phyloP scores from a whole-genome alignment of 2,797 vertebrate genomes.

The Micromesistius poutassou region DNA sequence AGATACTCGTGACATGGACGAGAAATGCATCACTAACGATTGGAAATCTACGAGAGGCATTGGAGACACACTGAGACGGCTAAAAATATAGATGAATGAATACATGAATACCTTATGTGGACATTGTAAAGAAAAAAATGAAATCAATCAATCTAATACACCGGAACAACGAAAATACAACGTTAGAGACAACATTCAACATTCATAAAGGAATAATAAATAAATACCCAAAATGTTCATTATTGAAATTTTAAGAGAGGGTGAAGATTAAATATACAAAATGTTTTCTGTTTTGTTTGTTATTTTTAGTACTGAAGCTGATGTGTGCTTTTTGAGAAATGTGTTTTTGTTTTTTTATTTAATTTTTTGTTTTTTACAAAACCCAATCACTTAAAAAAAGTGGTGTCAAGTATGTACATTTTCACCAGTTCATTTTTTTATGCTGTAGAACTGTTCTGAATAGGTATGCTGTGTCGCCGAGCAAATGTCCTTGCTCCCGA shows the following conservation, averaged over 20 bases:
- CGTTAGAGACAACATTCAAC: slow-evolving; percentile 69
- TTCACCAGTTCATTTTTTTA: slow-evolving; percentile 82
- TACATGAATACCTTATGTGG: slow-evolving; percentile 46
- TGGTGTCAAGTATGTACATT: slow-evolving; percentile 80
- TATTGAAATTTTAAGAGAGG: slow-evolving; percentile 76
- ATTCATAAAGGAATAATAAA: slow-evolving; percentile 77
- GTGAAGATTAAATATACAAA: slow-evolving; percentile 77
- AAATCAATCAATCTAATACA: slow-evolving; percentile 72
- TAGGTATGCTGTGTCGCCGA: slow-evolving; percentile 80
- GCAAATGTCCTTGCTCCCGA: slow-evolving; percentile 58
- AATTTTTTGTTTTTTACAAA: slow-evolving; percentile 83
- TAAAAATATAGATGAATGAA: slow-evolving; percentile 43
- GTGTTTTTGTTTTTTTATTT: slow-evolving; percentile 81
- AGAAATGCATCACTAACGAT: slow-evolving; percentile 71
- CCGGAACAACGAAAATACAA: slow-evolving; percentile 73
- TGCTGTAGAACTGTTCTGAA: slow-evolving; percentile 88
- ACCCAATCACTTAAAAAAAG: slow-evolving; percentile 82
- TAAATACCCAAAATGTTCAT: slow-evolving; percentile 79
- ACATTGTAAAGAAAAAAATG: slow-evolving; percentile 74
- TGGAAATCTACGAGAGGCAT: slow-evolving; percentile 69
- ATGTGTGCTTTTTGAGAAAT: slow-evolving; percentile 96
- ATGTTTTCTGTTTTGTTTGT: slow-evolving; percentile 85
- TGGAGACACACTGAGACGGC: slow-evolving; percentile 73
- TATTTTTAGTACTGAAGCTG: slow-evolving; percentile 97
- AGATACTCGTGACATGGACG: slow-evolving; percentile 75